These are phyloP conservation scores for Thymelicus acteon DNA, from an alignment of 2,888 invertebrate genomes.

Conservation along the genomic window DNA sequence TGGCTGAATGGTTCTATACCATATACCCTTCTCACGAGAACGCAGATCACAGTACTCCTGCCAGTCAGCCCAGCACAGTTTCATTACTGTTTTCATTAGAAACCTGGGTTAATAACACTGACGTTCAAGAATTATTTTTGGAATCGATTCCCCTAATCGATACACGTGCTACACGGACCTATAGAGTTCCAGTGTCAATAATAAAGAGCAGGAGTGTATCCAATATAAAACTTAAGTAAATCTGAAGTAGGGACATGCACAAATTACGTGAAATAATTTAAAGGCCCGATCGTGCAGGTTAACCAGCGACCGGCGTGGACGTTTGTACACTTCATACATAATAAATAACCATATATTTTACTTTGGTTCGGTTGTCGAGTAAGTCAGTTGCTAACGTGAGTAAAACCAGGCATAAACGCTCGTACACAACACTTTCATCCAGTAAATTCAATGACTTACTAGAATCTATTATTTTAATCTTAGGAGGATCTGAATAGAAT, in stretches of 20 bases:
- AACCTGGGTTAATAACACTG: too few species aligned
- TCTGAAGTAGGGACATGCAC: slow-evolving; percentile 26
- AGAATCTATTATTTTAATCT: neutral
- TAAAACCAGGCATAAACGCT: neutral
- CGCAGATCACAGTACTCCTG: too few species aligned
- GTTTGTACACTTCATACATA: slow-evolving; percentile 37
- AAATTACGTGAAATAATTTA: slow-evolving; percentile 36
- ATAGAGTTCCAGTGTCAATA: slow-evolving; percentile 1
- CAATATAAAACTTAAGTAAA: slow-evolving; percentile 10
- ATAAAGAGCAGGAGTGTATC: slow-evolving; percentile 5
- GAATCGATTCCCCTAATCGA: too few species aligned
- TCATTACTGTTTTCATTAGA: too few species aligned
- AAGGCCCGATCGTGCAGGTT: slow-evolving; percentile 33
- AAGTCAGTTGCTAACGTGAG: slow-evolving; percentile 47
- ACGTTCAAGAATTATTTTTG: too few species aligned
- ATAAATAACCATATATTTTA: slow-evolving; percentile 35
- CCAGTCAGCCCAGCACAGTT: too few species aligned
- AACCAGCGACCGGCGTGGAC: slow-evolving; percentile 22
- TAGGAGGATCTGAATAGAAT: too few species aligned
- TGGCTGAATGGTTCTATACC: too few species aligned
- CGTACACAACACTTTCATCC: neutral
- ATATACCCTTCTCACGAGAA: too few species aligned
- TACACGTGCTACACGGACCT: too few species aligned
- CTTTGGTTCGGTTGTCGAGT: slow-evolving; percentile 28
- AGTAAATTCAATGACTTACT: neutral